phyloP scores from a whole-genome alignment of 2,888 invertebrate species.

The Selenia dentaria region DNA sequence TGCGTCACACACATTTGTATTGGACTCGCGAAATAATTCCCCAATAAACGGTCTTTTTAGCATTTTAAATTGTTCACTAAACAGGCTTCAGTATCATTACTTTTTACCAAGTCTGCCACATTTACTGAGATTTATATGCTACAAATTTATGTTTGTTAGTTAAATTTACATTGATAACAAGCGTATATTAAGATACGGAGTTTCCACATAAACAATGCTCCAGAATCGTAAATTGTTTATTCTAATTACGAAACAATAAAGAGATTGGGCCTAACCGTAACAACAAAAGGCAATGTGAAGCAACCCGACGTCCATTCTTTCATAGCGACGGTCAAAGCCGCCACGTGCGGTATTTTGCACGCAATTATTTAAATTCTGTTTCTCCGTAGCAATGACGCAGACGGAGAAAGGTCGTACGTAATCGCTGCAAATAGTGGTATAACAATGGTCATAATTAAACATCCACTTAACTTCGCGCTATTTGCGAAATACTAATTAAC shows the following conservation, averaged over 20 bases:
- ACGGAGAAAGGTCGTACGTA: slow-evolving; percentile 8
- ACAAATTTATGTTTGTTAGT: no score
- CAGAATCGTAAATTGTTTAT: no score
- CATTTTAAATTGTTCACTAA: slow-evolving; percentile 29
- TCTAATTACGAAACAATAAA: no score
- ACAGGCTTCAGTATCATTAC: slow-evolving; percentile 8
- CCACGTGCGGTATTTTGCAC: slow-evolving; percentile 12
- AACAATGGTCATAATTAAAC: slow-evolving; percentile 4
- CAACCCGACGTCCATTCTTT: slow-evolving; percentile 1
- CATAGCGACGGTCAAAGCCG: slow-evolving; percentile 1
- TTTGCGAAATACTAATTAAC: slow-evolving; percentile 1
- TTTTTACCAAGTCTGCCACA: not conserved
- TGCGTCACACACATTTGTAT: slow-evolving; percentile 37
- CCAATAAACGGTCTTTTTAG: slow-evolving; percentile 33
- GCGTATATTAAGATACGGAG: no score
- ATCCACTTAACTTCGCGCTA: not conserved
- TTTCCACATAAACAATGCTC: no score
- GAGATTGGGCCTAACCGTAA: slow-evolving; percentile 1
- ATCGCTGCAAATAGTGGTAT: slow-evolving; percentile 1
- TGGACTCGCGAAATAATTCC: slow-evolving; percentile 38
- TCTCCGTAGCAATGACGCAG: slow-evolving; percentile 10
- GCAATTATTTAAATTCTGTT: slow-evolving; percentile 7
- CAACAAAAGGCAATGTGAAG: slow-evolving; percentile 4
- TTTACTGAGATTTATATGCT: no score
- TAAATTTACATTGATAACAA: no score